Percentiles rank a stretch among this genome's conserved stretches.
Conservation (phyloP, 2,113 vertebrate species). For the Bos javanicus region DNA sequence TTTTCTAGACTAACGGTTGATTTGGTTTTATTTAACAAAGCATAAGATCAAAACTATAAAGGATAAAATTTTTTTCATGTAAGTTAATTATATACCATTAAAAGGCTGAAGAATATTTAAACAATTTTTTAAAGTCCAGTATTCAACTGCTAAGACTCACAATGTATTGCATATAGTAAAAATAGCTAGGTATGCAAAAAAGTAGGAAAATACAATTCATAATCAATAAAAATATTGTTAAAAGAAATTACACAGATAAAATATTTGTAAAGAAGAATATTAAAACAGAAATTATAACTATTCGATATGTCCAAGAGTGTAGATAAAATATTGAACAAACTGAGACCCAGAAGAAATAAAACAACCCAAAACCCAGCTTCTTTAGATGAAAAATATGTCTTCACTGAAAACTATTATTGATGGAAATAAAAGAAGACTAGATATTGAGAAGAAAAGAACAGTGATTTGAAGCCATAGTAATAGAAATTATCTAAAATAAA, state of each 20-base stretch:
- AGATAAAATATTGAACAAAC: neutral
- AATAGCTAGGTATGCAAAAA: neutral
- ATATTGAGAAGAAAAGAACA: neutral
- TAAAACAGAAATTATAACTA: neutral
- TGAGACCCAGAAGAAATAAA: neutral
- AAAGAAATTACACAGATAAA: neutral
- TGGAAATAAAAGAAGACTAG: neutral
- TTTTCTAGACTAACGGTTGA: neutral
- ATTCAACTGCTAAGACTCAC: neutral
- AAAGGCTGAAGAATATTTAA: neutral
- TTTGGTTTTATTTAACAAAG: neutral
- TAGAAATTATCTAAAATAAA: neutral
- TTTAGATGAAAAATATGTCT: neutral
- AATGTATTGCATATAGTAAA: neutral
- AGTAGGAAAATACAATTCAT: neutral
- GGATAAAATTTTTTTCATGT: neutral
- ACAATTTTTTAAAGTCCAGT: neutral
- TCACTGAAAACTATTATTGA: neutral
- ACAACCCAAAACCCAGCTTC: neutral
- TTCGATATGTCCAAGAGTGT: neutral
- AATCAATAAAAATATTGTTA: neutral
- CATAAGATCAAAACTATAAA: neutral
- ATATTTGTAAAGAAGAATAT: neutral
- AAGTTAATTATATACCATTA: neutral
- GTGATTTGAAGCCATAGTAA: neutral